A percentile compares a stretch with the other conserved stretches of the same genome.
Evolutionary conservation across 1,140 invertebrate species (phyloP).

Genomic region (Berghia stephanieae): DNA sequence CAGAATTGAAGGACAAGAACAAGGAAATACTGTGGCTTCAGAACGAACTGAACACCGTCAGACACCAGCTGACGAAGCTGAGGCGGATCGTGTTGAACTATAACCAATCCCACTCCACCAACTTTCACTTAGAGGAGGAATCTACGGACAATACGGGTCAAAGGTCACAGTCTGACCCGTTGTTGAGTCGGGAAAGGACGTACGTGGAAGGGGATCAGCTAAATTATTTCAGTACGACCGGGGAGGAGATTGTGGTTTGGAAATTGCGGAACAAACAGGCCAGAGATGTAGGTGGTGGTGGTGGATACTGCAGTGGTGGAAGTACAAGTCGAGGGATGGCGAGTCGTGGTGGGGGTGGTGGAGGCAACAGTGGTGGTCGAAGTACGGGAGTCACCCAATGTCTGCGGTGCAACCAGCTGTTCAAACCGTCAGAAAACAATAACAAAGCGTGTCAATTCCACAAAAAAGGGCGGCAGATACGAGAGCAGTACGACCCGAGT

Average conservation of each 20-base stretch:
- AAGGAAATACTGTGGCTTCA: conserved; percentile 45
- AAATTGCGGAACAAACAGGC: conserved; percentile 38
- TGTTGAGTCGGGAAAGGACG: conserved; percentile 33
- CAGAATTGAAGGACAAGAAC: conserved; percentile 34
- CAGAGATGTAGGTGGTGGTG: not conserved
- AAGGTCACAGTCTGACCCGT: not conserved
- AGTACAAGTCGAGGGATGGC: conserved; percentile 49
- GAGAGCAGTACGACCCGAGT: conserved; percentile 47
- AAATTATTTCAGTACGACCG: conserved; percentile 36
- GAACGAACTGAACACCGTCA: conserved; percentile 40
- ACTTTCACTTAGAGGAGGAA: conserved; percentile 43
- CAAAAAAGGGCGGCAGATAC: conserved; percentile 49
- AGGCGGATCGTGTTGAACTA: conserved; percentile 45
- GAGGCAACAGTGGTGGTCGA: not conserved
- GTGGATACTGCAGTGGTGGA: no score
- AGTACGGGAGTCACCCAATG: conserved; percentile 70
- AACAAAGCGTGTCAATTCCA: conserved; percentile 50
- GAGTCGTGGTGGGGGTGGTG: not conserved
- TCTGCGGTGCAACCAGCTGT: conserved; percentile 51
- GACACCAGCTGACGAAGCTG: conserved; percentile 40
- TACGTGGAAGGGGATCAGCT: conserved; percentile 48
- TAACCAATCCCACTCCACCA: conserved; percentile 42
- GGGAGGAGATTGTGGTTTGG: conserved; percentile 39
- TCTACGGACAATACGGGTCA: not conserved
- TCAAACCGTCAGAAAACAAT: conserved; percentile 49